These are phyloP conservation scores for Melanotaenia pygmaea DNA, from an alignment of 2,797 vertebrate genomes.

Conservation along the genomic window DNA sequence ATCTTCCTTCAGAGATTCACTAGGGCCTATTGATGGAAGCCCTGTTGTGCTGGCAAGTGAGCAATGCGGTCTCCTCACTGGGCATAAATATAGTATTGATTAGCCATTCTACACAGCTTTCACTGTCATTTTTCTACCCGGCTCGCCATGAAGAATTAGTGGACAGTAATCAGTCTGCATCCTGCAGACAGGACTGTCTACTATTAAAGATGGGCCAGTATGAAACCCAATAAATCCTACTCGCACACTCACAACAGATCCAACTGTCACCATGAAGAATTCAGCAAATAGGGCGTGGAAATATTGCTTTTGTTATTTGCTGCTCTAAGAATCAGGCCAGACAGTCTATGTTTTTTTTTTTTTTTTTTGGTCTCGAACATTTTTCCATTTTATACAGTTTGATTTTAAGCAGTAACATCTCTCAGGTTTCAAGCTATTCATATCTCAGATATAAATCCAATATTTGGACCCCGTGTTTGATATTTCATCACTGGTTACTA, in stretches of 20 bases:
- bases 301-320: conserved; percentile 67
- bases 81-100: conserved; percentile 86
- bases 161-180: conserved; percentile 81
- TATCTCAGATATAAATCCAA: conserved; percentile 20
- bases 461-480: conserved; percentile 24
- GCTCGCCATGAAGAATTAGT: conserved; percentile 72
- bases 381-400: conserved; percentile 11
- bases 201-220: conserved; percentile 65
- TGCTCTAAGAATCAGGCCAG: conserved; percentile 62
- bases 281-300: conserved; percentile 66
- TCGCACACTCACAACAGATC: conserved; percentile 58
- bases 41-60: conserved; percentile 74
- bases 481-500: conserved; percentile 25
- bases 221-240: conserved; percentile 67
- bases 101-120: conserved; percentile 76
- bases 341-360: conserved; percentile 2
- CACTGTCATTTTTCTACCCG: conserved; percentile 78
- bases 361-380: background rate
- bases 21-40: conserved; percentile 71
- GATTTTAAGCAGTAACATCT: conserved; percentile 18
- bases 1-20: conserved; percentile 62
- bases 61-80: conserved; percentile 75
- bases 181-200: conserved; percentile 72
- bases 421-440: conserved; percentile 23
- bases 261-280: conserved; percentile 69